Conservation (phyloP, 92 coral and sea anemone genomes). For the Micromussa lordhowensis region DNA sequence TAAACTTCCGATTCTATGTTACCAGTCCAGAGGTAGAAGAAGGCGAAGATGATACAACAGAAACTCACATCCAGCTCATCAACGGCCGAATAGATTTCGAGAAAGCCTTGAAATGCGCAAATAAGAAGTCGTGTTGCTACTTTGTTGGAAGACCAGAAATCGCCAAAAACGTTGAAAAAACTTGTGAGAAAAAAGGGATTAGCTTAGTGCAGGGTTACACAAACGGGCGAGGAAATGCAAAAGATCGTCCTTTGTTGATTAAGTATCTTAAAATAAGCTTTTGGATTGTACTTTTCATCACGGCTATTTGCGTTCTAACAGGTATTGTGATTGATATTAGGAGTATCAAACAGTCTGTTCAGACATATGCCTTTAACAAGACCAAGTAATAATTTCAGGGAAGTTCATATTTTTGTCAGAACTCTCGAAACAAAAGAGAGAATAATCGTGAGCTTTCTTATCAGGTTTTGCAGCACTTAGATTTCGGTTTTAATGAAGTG, state of each 20-base stretch:
- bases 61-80: slow-evolving; percentile 26
- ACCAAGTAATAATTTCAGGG: background rate
- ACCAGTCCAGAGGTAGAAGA: slow-evolving; percentile 20
- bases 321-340: slow-evolving; percentile 48
- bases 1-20: slow-evolving; percentile 49
- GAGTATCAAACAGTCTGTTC: slow-evolving; percentile 9
- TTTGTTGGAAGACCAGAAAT: slow-evolving; percentile 71
- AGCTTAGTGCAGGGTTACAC: slow-evolving; percentile 49
- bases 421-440: background rate
- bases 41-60: background rate
- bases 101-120: slow-evolving; percentile 40
- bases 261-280: slow-evolving; percentile 57
- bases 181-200: slow-evolving; percentile 51
- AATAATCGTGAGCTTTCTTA: background rate
- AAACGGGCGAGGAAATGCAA: slow-evolving; percentile 48
- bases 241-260: slow-evolving; percentile 27
- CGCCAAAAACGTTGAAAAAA: slow-evolving; percentile 37
- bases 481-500: background rate
- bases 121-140: slow-evolving; percentile 44
- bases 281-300: slow-evolving; percentile 26
- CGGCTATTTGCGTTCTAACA: slow-evolving; percentile 25
- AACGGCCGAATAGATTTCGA: slow-evolving; percentile 54
- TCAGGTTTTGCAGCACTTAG: background rate
- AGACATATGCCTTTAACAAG: background rate
- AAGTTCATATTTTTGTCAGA: background rate